Evolutionary conservation across 2,797 vertebrate species (phyloP).

Genomic region (Crax fasciolata): DNA sequence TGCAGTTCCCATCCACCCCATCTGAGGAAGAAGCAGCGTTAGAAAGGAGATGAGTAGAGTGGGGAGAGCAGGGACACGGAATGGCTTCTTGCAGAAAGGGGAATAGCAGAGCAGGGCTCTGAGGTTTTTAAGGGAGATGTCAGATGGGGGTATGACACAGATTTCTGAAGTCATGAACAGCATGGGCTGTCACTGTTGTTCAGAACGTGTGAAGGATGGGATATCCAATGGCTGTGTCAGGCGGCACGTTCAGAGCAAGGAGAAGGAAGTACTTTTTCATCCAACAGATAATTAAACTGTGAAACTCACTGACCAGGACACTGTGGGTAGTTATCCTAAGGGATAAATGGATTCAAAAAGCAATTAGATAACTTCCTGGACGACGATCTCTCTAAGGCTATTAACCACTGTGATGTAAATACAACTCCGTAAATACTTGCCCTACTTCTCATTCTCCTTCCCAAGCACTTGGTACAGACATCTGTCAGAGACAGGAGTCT

Average conservation of each 20-base stretch:
- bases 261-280: conserved; percentile 25
- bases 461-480: neutral
- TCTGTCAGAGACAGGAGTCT: neutral
- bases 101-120: neutral
- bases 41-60: neutral
- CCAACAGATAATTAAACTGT: conserved; percentile 37
- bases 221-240: neutral
- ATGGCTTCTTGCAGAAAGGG: neutral
- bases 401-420: conserved; percentile 60
- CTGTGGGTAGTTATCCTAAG: conserved; percentile 56
- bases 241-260: neutral
- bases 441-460: neutral
- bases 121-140: neutral
- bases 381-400: conserved; percentile 44
- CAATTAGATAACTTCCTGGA: conserved; percentile 71
- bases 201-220: neutral
- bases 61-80: neutral
- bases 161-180: neutral
- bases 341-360: conserved; percentile 72
- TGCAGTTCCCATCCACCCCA: rapidly evolving
- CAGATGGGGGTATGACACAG: neutral
- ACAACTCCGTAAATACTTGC: conserved; percentile 16
- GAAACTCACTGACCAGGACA: conserved; percentile 58
- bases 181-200: neutral
- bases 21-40: neutral